phyloP scores from a whole-genome alignment of 2,113 vertebrate genomes.

The Orientallactaga bullata region DNA sequence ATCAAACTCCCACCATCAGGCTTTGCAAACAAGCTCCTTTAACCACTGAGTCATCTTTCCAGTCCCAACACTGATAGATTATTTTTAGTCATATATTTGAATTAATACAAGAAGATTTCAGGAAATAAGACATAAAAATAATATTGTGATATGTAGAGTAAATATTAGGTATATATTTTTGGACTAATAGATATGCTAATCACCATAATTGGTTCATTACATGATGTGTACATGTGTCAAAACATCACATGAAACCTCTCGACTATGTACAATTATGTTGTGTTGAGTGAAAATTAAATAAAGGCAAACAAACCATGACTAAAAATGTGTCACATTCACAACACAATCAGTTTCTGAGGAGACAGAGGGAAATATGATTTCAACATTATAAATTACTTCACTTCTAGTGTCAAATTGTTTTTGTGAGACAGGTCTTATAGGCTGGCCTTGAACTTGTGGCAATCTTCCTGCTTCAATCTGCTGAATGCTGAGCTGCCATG shows the following conservation, averaged over 20 bases:
- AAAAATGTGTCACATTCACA: not conserved
- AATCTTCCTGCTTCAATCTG: not conserved
- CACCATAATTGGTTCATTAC: not conserved
- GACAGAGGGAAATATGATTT: slow-evolving; percentile 12
- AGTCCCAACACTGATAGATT: not conserved
- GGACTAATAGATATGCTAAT: not conserved
- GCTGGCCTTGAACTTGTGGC: not conserved
- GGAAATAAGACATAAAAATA: slow-evolving; percentile 7
- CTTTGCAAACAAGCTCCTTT: no score
- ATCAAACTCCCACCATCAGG: no score
- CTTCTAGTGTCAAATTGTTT: not conserved
- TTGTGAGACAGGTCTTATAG: not conserved
- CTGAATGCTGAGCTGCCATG: not conserved
- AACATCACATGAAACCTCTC: no score
- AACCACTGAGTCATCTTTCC: no score
- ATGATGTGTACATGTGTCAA: not conserved
- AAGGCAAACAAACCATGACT: not conserved
- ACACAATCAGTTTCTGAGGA: not conserved
- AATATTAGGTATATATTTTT: not conserved
- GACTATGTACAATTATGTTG: not conserved
- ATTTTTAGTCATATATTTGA: slow-evolving; percentile 33
- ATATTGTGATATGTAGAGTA: not conserved
- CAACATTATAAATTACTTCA: not conserved
- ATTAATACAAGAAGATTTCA: slow-evolving; percentile 23
- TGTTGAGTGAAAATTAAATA: not conserved